Conservation (phyloP, 2,797 vertebrate genomes). For the Sebastes matsubarae region DNA sequence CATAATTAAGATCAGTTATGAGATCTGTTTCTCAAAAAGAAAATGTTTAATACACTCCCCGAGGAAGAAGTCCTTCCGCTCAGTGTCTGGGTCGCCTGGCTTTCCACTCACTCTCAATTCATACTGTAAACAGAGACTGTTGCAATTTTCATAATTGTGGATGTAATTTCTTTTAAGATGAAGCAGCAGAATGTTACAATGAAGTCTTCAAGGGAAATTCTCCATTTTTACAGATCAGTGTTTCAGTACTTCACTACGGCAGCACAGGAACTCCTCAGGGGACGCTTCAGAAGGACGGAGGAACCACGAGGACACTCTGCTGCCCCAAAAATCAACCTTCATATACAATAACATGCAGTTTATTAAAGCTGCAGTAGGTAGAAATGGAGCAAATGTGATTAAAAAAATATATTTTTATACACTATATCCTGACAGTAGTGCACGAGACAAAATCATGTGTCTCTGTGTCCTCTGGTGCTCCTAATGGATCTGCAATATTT, state of each 20-base stretch:
- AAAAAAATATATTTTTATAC: no score
- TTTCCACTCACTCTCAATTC: not conserved
- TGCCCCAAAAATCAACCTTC: not conserved
- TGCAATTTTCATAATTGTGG: not conserved
- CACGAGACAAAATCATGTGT: no score
- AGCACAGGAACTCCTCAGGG: not conserved
- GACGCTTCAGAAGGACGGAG: not conserved
- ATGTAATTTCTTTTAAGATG: not conserved
- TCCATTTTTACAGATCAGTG: not conserved
- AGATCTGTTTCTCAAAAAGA: not conserved
- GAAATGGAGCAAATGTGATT: no score
- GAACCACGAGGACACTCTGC: not conserved
- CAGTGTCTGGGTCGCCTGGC: not conserved
- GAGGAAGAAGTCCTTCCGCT: not conserved
- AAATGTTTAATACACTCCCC: conserved; percentile 7
- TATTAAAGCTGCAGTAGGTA: not conserved
- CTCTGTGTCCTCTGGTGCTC: no score
- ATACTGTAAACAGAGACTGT: not conserved
- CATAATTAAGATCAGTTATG: conserved; percentile 4
- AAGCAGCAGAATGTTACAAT: not conserved
- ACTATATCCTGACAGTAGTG: no score
- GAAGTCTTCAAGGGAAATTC: not conserved
- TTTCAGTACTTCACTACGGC: not conserved
- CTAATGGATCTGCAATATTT: no score
- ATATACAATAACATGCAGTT: not conserved